phyloP scores from a whole-genome alignment of 2,113 vertebrate species.

The Pungitius pungitius region DNA sequence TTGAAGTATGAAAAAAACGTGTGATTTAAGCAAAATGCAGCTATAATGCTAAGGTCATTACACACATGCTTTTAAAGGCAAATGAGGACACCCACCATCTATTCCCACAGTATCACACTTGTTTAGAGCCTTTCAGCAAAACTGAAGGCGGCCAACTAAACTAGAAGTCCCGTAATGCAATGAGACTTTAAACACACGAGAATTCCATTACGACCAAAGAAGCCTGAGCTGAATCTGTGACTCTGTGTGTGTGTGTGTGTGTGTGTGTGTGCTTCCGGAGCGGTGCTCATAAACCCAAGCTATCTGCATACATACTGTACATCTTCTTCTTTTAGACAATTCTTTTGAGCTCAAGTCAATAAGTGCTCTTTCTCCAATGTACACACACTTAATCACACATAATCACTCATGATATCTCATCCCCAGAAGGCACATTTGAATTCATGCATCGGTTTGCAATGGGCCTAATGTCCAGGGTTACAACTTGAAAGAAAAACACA shows the following conservation, averaged over 20 bases:
- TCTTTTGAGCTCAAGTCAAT: conserved; percentile 3
- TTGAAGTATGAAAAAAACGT: conserved; percentile 24
- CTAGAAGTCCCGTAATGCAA: conserved; percentile 11
- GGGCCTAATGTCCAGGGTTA: conserved; percentile 8
- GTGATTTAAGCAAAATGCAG: background rate
- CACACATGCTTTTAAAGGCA: background rate
- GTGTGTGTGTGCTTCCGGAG: background rate
- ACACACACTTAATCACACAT: background rate
- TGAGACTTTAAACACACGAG: conserved; percentile 10
- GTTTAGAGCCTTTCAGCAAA: background rate
- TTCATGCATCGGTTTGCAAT: conserved; percentile 1
- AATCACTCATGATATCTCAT: background rate
- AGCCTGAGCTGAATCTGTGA: background rate
- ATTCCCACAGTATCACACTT: background rate
- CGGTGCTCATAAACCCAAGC: background rate
- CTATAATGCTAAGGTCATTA: background rate
- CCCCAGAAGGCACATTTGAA: conserved; percentile 2
- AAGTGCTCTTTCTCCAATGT: background rate
- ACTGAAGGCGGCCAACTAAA: background rate
- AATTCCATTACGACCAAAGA: background rate
- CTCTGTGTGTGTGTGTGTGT: too few relatives aligned
- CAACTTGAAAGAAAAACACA: conserved; percentile 15
- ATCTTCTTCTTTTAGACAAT: background rate
- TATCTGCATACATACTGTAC: background rate
- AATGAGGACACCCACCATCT: background rate